These are phyloP conservation scores for Trissonchulus latispiculum DNA, from an alignment of 2,888 invertebrate species.

Conservation along the genomic window DNA sequence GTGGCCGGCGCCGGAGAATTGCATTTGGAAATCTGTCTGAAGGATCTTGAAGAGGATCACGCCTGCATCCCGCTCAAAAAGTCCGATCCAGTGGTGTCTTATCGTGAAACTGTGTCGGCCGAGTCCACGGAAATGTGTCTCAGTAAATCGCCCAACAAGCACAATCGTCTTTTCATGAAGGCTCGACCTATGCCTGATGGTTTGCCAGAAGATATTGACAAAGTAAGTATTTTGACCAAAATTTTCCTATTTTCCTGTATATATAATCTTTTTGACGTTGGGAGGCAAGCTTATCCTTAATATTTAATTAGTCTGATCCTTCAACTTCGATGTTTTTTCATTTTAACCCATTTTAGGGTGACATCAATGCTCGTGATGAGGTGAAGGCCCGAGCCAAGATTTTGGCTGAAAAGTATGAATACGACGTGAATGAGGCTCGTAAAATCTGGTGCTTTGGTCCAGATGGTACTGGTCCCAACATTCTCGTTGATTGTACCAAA, in stretches of 20 bases:
- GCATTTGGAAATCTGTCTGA: constrained; percentile 98
- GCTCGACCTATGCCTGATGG: constrained; percentile 93
- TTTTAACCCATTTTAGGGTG: constrained; percentile 55
- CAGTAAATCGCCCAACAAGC: constrained; percentile 99
- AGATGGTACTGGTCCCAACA: constrained; percentile 94
- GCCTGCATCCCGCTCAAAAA: constrained; percentile 98
- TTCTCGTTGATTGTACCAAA: constrained; percentile 94
- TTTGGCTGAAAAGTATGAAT: constrained; percentile 87
- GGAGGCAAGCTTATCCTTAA: too few relatives aligned
- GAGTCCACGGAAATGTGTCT: constrained; percentile 89
- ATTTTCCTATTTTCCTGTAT: too few relatives aligned
- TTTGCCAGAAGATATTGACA: constrained; percentile 91
- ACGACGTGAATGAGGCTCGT: constrained; percentile 88
- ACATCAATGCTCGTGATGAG: constrained; percentile 89
- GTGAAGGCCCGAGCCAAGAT: constrained; percentile 92
- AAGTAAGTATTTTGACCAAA: too few relatives aligned
- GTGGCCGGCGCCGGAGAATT: constrained; percentile 99
- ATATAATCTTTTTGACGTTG: too few relatives aligned
- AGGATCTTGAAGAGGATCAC: constrained; percentile 94
- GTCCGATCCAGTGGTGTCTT: constrained; percentile 96
- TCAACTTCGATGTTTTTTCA: too few relatives aligned
- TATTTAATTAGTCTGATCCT: too few relatives aligned
- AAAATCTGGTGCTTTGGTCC: constrained; percentile 99
- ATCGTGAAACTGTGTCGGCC: constrained; percentile 82
- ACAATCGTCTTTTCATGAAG: constrained; percentile 94